These are phyloP conservation scores for Semotilus atromaculatus DNA, from an alignment of 2,797 vertebrate genomes.

Conservation along the genomic window DNA sequence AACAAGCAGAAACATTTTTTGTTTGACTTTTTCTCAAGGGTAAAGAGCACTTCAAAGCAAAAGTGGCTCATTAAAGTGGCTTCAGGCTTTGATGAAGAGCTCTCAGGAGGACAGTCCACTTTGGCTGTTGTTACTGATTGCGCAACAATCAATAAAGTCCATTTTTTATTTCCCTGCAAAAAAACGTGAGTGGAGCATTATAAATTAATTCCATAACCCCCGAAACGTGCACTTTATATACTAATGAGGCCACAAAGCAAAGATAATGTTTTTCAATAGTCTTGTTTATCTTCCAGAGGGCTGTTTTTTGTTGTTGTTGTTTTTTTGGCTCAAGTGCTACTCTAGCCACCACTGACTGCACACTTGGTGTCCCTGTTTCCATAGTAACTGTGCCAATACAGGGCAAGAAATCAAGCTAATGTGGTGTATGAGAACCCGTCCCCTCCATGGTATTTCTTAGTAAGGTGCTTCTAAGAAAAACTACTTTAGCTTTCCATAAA, in stretches of 20 bases:
- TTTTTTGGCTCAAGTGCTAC: constrained; percentile 35
- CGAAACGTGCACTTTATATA: constrained; percentile 17
- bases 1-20: constrained; percentile 17
- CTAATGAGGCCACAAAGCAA: constrained; percentile 35
- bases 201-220: constrained; percentile 33
- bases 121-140: constrained; percentile 39
- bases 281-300: constrained; percentile 38
- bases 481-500: neutral
- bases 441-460: constrained; percentile 5
- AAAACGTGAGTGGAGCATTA: neutral
- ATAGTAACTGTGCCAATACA: constrained; percentile 53
- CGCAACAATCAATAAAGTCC: constrained; percentile 25
- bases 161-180: constrained; percentile 33
- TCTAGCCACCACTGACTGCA: constrained; percentile 45
- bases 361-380: constrained; percentile 49
- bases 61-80: constrained; percentile 40
- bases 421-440: constrained; percentile 6
- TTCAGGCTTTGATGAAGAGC: constrained; percentile 50
- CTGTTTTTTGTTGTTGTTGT: neutral
- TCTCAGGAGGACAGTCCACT: constrained; percentile 38
- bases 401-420: constrained; percentile 41
- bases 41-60: constrained; percentile 48
- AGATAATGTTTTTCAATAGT: constrained; percentile 30
- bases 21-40: constrained; percentile 46
- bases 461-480: constrained; percentile 30